These are phyloP conservation scores for Catocala nupta DNA, from an alignment of 2,888 invertebrate genomes.

Conservation along the genomic window DNA sequence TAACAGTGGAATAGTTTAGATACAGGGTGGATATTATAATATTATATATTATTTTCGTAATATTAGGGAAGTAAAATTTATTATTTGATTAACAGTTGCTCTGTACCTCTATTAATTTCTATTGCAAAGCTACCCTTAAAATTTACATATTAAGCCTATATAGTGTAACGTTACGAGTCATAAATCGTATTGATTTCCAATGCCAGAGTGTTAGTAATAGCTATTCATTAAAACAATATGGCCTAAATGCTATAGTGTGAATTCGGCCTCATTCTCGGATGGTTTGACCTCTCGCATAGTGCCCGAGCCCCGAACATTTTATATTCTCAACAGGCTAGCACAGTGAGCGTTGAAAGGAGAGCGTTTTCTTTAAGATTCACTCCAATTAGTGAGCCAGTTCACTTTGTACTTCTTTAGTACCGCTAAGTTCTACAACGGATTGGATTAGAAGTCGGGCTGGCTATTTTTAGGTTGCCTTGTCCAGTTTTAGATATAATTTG, in stretches of 20 bases:
- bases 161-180: too few relatives aligned
- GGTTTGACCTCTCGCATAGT: slow-evolving; percentile 15
- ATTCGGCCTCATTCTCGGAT: not conserved
- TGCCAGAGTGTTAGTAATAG: not conserved
- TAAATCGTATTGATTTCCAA: not conserved
- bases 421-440: slow-evolving; percentile 6
- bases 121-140: too few relatives aligned
- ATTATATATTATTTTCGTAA: too few relatives aligned
- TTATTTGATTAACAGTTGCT: too few relatives aligned
- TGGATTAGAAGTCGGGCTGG: not conserved
- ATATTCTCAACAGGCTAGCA: slow-evolving; percentile 36
- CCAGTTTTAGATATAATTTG: too few relatives aligned
- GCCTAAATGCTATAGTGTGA: not conserved
- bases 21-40: too few relatives aligned
- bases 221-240: too few relatives aligned
- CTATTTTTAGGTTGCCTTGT: slow-evolving; percentile 3
- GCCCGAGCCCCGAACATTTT: slow-evolving; percentile 28
- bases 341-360: slow-evolving; percentile 24
- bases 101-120: too few relatives aligned
- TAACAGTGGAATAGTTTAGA: too few relatives aligned
- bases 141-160: too few relatives aligned
- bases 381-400: slow-evolving; percentile 46
- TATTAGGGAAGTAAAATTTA: too few relatives aligned
- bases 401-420: slow-evolving; percentile 20
- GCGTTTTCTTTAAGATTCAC: slow-evolving; percentile 47